A percentile compares a stretch with the other conserved stretches of the same genome.
These are phyloP conservation scores for Leuctra nigra DNA, from an alignment of 2,888 invertebrate species.

Conservation along the genomic window DNA sequence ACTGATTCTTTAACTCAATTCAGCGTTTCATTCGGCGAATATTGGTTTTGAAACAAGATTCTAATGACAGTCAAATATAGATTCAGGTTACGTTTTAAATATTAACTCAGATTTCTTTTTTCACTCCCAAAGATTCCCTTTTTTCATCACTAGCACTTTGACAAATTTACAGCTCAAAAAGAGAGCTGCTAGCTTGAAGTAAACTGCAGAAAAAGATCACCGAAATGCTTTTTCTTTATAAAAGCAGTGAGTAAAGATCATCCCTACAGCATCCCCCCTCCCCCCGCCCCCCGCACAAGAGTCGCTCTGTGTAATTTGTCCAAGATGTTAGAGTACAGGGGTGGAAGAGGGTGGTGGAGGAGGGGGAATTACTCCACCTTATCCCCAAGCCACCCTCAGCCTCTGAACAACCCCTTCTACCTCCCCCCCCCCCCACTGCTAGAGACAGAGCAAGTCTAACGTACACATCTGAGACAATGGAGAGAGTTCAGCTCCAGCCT, in stretches of 20 bases:
- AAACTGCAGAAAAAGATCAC: neutral
- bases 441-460: slow-evolving; percentile 1
- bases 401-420: neutral
- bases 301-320: slow-evolving; percentile 21
- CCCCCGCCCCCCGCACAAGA: neutral
- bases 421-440: neutral
- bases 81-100: too few species aligned
- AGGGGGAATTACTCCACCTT: slow-evolving; percentile 7
- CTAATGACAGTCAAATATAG: too few species aligned
- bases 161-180: too few species aligned
- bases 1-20: too few species aligned
- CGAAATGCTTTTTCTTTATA: neutral
- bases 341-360: neutral
- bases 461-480: neutral
- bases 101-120: too few species aligned
- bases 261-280: neutral
- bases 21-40: too few species aligned
- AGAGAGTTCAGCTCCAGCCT: too few species aligned
- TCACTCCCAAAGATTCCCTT: too few species aligned
- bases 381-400: neutral
- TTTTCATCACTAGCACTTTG: too few species aligned
- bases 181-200: too few species aligned
- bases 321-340: slow-evolving; percentile 17
- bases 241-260: slow-evolving; percentile 1
- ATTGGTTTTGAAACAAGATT: too few species aligned